phyloP scores from a whole-genome alignment of 1,140 invertebrate species.

The Thaumetopoea pityocampa region DNA sequence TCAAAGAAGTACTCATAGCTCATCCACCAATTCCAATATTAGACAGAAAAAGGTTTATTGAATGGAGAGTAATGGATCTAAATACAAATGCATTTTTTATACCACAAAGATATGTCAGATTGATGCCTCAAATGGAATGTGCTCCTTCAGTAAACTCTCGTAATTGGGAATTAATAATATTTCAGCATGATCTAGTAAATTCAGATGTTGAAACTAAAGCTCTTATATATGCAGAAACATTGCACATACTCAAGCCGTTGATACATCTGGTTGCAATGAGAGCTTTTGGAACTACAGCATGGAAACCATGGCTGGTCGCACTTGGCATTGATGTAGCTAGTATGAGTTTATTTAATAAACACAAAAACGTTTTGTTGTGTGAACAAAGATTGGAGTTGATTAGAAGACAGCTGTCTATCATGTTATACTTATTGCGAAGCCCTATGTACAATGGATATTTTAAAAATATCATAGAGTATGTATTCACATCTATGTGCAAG shows the following conservation, averaged over 20 bases:
- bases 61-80: constrained; percentile 46
- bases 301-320: constrained; percentile 88
- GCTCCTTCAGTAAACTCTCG: constrained; percentile 79
- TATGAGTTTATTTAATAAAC: constrained; percentile 79
- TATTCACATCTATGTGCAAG: constrained; percentile 76
- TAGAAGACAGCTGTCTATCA: constrained; percentile 81
- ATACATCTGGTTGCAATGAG: constrained; percentile 81
- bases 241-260: constrained; percentile 85
- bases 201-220: constrained; percentile 48
- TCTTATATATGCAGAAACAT: constrained; percentile 78
- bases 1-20: constrained; percentile 83
- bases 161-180: constrained; percentile 79
- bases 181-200: constrained; percentile 50
- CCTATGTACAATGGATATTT: constrained; percentile 91
- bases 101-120: constrained; percentile 83
- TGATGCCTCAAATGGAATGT: constrained; percentile 83
- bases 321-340: constrained; percentile 83
- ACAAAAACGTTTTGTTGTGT: constrained; percentile 76
- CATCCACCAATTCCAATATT: constrained; percentile 83
- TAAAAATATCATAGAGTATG: constrained; percentile 77
- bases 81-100: constrained; percentile 53
- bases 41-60: constrained; percentile 78
- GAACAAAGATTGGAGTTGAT: constrained; percentile 84
- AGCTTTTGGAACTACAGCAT: constrained; percentile 82
- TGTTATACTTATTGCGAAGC: constrained; percentile 87